A percentile compares a stretch with the other conserved stretches of the same genome.
Evolutionary conservation across 2,888 invertebrate species (phyloP).

Genomic region (Lycocerus yunnanus): DNA sequence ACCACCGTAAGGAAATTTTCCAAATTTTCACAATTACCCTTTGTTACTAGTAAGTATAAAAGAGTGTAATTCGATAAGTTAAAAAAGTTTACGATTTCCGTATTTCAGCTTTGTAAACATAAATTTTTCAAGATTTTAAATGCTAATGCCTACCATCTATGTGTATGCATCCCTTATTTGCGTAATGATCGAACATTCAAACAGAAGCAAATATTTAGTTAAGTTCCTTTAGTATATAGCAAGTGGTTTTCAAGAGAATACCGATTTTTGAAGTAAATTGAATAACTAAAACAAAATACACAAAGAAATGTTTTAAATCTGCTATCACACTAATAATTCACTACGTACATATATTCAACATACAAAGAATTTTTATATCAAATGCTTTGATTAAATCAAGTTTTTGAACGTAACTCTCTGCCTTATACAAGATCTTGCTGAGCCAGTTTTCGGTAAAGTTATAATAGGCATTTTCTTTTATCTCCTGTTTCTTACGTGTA

Average conservation of each 20-base stretch:
- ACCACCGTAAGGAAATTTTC: too few relatives aligned
- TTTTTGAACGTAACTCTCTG: background rate
- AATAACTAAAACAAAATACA: background rate
- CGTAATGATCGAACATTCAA: background rate
- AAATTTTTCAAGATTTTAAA: background rate
- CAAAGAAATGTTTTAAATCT: background rate
- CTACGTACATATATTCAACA: background rate
- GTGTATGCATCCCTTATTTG: background rate
- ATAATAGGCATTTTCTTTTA: background rate
- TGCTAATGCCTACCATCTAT: background rate
- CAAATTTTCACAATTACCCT: too few relatives aligned
- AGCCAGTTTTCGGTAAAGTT: background rate
- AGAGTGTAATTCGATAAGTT: too few relatives aligned
- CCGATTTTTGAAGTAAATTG: background rate
- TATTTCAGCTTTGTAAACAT: background rate
- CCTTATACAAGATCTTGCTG: background rate
- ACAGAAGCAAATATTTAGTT: background rate
- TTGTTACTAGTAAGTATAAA: too few relatives aligned
- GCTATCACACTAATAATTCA: background rate
- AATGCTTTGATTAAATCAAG: background rate
- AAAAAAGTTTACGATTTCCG: too few relatives aligned
- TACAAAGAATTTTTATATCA: background rate
- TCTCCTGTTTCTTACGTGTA: background rate
- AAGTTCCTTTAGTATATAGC: background rate
- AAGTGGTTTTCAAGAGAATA: background rate